Evolutionary conservation across 2,797 vertebrate genomes (phyloP).

Genomic region (Acestrorhynchus altus): DNA sequence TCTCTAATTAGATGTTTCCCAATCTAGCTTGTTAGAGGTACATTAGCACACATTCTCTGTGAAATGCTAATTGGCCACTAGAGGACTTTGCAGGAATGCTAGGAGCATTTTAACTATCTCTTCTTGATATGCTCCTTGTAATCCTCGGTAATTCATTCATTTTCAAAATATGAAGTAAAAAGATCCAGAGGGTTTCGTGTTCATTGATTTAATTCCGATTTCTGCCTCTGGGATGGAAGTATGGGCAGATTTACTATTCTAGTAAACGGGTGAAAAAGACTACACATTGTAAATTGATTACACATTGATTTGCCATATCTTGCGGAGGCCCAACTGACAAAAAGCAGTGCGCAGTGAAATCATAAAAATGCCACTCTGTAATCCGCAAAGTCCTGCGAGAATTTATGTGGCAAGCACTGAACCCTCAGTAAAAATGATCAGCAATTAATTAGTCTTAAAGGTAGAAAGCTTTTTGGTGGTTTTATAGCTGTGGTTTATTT

Average conservation of each 20-base stretch:
- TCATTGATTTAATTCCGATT: conserved; percentile 55
- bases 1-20: conserved; percentile 97
- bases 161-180: conserved; percentile 50
- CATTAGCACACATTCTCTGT: conserved; percentile 89
- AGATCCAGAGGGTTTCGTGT: conserved; percentile 50
- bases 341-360: conserved; percentile 41
- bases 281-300: conserved; percentile 58
- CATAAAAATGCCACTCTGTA: conserved; percentile 51
- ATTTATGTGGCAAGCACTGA: conserved; percentile 58
- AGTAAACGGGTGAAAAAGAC: conserved; percentile 49
- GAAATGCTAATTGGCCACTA: conserved; percentile 93
- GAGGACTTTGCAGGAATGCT: conserved; percentile 84
- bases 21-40: conserved; percentile 87
- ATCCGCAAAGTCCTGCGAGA: conserved; percentile 33
- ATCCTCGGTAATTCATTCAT: conserved; percentile 50
- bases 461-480: conserved; percentile 66
- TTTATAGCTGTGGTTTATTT: conserved; percentile 53
- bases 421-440: conserved; percentile 56
- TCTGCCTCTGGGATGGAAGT: conserved; percentile 42
- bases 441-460: conserved; percentile 64
- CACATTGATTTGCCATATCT: conserved; percentile 58
- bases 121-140: conserved; percentile 54
- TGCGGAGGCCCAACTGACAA: conserved; percentile 44
- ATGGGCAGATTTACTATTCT: conserved; percentile 40
- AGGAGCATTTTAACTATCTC: conserved; percentile 76